Percentiles rank a stretch among this genome's conserved stretches.
Evolutionary conservation across 2,888 invertebrate species (phyloP).

Genomic region (Epinotia demarniana): DNA sequence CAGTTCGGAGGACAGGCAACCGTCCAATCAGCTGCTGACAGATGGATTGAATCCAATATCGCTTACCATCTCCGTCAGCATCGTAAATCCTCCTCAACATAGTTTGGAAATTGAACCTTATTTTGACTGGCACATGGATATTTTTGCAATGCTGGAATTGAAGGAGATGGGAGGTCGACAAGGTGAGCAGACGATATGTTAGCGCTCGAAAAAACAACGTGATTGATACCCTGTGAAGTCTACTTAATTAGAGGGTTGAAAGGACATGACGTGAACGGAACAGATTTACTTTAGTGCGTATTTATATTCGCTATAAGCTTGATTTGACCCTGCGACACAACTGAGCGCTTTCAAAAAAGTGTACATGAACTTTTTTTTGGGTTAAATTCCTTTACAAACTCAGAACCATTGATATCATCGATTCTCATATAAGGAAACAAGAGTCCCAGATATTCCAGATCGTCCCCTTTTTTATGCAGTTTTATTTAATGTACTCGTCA

Average conservation of each 20-base stretch:
- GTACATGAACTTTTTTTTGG: too few species aligned
- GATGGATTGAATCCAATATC: conserved; percentile 68
- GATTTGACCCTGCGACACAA: neutral
- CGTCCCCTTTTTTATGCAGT: too few species aligned
- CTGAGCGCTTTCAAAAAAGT: too few species aligned
- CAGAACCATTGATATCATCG: too few species aligned
- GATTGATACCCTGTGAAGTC: conserved; percentile 59
- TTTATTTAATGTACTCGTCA: too few species aligned
- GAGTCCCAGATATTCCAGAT: too few species aligned
- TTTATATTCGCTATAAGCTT: neutral
- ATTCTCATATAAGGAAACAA: too few species aligned
- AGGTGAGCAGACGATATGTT: conserved; percentile 15
- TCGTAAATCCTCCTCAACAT: neutral
- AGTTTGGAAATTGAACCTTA: neutral
- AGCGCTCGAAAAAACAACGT: conserved; percentile 55
- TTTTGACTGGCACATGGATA: neutral
- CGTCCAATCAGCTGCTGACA: conserved; percentile 70
- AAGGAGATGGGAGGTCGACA: conserved; percentile 19
- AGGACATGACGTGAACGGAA: neutral
- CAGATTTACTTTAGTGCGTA: conserved; percentile 7
- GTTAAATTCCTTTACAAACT: too few species aligned
- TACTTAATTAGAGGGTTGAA: conserved; percentile 47
- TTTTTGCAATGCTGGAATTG: neutral
- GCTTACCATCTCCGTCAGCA: conserved; percentile 25
- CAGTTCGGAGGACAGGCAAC: conserved; percentile 48